Evolutionary conservation across 1,140 invertebrate species (phyloP).

Genomic region (Vollenhovia emeryi): DNA sequence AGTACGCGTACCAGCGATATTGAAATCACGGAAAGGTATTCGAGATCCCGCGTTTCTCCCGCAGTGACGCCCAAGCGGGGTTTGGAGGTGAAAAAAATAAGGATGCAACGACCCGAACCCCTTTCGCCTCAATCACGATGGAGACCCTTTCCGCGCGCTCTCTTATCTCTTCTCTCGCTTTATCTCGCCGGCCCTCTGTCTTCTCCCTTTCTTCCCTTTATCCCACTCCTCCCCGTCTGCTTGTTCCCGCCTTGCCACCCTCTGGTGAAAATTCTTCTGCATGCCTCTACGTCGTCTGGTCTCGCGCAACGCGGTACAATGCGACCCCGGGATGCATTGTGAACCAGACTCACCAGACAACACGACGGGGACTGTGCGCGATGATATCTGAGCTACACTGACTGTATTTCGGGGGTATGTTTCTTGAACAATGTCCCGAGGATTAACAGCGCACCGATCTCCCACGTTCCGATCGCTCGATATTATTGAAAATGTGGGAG

Average conservation of each 20-base stretch:
- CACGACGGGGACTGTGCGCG: neutral
- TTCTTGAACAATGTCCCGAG: neutral
- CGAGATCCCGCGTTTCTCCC: constrained; percentile 42
- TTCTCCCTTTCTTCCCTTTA: constrained; percentile 14
- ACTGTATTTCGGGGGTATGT: neutral
- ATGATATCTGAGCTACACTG: constrained; percentile 26
- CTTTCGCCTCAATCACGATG: constrained; percentile 64
- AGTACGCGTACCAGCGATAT: constrained; percentile 41
- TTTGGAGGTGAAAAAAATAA: constrained; percentile 77
- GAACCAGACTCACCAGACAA: constrained; percentile 69
- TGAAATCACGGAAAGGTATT: constrained; percentile 51
- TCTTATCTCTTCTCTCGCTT: constrained; percentile 31
- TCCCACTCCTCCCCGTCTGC: constrained; percentile 10
- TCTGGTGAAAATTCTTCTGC: constrained; percentile 74
- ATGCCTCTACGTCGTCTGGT: constrained; percentile 52
- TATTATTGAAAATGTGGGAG: neutral
- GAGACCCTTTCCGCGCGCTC: constrained; percentile 43
- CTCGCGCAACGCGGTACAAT: constrained; percentile 72
- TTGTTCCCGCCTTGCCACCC: constrained; percentile 34
- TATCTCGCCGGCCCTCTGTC: constrained; percentile 26
- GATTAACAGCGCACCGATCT: neutral
- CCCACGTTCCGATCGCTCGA: neutral
- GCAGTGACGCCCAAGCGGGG: constrained; percentile 64
- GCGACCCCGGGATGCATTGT: constrained; percentile 74
- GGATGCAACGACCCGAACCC: constrained; percentile 68